Evolutionary conservation across 2,113 vertebrate species (phyloP).

Genomic region (Herpetotheres cachinnans): DNA sequence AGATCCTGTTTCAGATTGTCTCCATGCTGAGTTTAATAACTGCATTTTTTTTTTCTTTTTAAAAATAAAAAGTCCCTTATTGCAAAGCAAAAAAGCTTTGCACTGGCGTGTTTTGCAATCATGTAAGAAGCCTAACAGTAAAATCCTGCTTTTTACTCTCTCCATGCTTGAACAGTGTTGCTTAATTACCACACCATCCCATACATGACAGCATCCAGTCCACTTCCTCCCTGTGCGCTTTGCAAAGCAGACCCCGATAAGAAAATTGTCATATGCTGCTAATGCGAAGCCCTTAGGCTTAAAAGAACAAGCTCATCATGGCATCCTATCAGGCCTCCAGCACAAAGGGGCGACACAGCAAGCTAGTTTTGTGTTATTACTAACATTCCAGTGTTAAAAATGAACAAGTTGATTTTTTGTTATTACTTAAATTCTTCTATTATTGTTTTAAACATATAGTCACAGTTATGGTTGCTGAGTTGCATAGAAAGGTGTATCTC

Average conservation of each 20-base stretch:
- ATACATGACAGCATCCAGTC: background rate
- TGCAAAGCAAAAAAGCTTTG: slow-evolving; percentile 46
- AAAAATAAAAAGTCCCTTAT: slow-evolving; percentile 45
- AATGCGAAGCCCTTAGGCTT: slow-evolving; percentile 57
- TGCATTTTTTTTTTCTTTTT: slow-evolving; percentile 31
- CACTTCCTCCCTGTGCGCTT: background rate
- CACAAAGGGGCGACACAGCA: background rate
- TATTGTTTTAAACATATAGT: background rate
- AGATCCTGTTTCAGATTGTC: slow-evolving; percentile 87
- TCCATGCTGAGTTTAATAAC: slow-evolving; percentile 84
- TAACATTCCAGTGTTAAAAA: background rate
- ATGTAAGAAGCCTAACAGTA: background rate
- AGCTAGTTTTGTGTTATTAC: slow-evolving; percentile 45
- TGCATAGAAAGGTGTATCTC: background rate
- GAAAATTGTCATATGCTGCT: slow-evolving; percentile 40
- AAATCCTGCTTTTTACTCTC: background rate
- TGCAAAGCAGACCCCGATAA: slow-evolving; percentile 39
- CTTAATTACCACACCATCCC: slow-evolving; percentile 41
- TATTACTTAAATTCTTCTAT: slow-evolving; percentile 2
- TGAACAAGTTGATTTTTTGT: background rate
- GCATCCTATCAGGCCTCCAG: slow-evolving; percentile 25
- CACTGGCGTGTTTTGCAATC: background rate
- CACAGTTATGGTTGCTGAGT: background rate
- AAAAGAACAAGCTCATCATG: slow-evolving; percentile 47
- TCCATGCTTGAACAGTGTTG: background rate